Base-by-base conservation (phyloP, 1,140 invertebrate genomes). In the Drosophila sturtevanti region DNA sequence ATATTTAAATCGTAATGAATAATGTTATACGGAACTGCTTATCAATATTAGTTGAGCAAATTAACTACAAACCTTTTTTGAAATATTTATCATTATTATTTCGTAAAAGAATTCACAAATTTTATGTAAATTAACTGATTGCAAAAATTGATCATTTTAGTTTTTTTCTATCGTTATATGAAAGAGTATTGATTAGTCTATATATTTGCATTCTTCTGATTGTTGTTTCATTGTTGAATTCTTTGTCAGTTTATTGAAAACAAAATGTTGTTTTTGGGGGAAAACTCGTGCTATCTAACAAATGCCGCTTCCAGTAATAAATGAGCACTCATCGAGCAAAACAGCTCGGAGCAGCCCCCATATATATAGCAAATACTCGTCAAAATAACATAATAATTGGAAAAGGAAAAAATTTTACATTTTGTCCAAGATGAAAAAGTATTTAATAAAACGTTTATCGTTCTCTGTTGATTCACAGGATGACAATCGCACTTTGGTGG, bases 401-500 rank as follows among this genome's bases (percentile, higher is more conserved):
- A 16, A 48, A 48, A 48, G 9, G 27, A 31, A 31, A 21, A 44
- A 5, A 11, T 35, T 56, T 56, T 18, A 35, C 27, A 4, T 14
- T 56, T 56, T n/a, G 9, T 34, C 34, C 38, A 76, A 35, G 34
- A 76, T 76, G 72, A 76, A 75, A 51, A 75, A 35, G 34, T 76
- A 52, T 62, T 60, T 79, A 9, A 22, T 69, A 37, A 79, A 62
- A 16, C 58, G 76, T 58, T 73, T 63, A 51, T 76, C 56, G n/a
- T 68, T 75, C 63, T 77, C 31, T 27, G 12, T 31, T 38, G 10
- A 54, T 70, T 94, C 95, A 51, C 93, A 98, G 95, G 96, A 97
- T 90, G 98, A 99, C 93, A 98, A 99, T 93, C 93, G 95, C 34
- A 95, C 97, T 72, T 92, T 99, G 38, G 94, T 99, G 35, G 96